Evolutionary conservation across 2,888 invertebrate species (phyloP).

Genomic region (Halictus quadricinctus): DNA sequence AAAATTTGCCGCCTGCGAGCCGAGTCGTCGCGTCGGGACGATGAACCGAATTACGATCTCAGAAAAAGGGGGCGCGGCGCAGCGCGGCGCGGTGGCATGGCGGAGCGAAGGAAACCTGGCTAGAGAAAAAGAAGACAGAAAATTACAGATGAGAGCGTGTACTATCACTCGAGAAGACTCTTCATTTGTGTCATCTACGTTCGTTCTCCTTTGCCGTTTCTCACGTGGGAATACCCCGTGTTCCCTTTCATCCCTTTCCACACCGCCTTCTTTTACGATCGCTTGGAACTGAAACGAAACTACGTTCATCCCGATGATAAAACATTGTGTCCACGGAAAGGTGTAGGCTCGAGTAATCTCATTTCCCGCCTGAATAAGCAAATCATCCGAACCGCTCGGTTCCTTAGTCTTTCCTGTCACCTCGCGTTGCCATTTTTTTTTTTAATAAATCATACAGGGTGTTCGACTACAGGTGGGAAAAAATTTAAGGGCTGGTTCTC

Average conservation of each 20-base stretch:
- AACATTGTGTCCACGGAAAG: not conserved
- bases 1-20: constrained; percentile 33
- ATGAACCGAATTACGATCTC: constrained; percentile 44
- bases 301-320: not conserved
- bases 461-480: too few relatives aligned
- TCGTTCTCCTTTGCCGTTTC: constrained; percentile 24
- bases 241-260: not conserved
- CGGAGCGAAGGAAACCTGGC: constrained; percentile 11
- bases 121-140: constrained; percentile 59
- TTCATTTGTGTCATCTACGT: constrained; percentile 45
- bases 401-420: not conserved
- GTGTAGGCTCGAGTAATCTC: not conserved
- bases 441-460: too few relatives aligned
- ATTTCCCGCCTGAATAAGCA: constrained; percentile 2
- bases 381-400: constrained; percentile 4
- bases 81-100: not conserved
- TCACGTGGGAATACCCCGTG: constrained; percentile 18
- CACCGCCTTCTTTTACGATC: constrained; percentile 4
- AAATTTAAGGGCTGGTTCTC: too few relatives aligned
- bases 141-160: constrained; percentile 75
- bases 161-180: constrained; percentile 59
- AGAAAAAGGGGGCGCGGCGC: not conserved
- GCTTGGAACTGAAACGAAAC: constrained; percentile 17
- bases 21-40: constrained; percentile 31
- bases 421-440: not conserved